phyloP scores from a whole-genome alignment of 1,140 invertebrate species.

The Ooceraea biroi region DNA sequence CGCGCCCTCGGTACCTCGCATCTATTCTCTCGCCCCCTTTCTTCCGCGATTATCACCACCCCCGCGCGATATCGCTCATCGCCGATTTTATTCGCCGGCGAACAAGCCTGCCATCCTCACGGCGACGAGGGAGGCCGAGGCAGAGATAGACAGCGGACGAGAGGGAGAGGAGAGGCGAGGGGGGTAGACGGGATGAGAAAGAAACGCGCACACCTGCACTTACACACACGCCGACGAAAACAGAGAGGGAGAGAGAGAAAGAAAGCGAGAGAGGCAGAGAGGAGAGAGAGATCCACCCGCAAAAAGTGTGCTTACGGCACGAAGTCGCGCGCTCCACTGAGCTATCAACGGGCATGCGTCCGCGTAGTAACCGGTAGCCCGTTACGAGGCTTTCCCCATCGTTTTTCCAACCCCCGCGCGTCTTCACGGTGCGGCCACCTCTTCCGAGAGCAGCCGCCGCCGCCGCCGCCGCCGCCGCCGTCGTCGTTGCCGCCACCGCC shows the following conservation, averaged over 20 bases:
- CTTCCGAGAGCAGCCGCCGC: conserved; percentile 23
- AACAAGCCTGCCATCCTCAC: conserved; percentile 22
- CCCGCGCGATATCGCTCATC: conserved; percentile 9
- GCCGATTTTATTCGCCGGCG: conserved; percentile 46
- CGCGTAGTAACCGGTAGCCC: conserved; percentile 60
- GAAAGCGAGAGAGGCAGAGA: neutral
- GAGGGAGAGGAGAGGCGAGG: conserved; percentile 22
- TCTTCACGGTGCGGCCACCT: conserved; percentile 42
- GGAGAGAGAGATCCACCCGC: conserved; percentile 29
- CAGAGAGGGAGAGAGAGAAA: neutral
- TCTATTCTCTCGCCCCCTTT: neutral
- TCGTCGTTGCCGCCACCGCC: neutral
- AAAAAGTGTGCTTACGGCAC: conserved; percentile 59
- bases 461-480: neutral
- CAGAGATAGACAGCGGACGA: conserved; percentile 33
- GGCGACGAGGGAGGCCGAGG: conserved; percentile 34
- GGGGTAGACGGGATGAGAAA: conserved; percentile 26
- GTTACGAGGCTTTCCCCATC: conserved; percentile 54
- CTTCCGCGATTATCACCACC: conserved; percentile 35
- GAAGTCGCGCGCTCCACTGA: conserved; percentile 63
- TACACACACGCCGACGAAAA: neutral
- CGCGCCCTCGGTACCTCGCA: neutral
- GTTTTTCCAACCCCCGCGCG: conserved; percentile 55
- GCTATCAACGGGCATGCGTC: conserved; percentile 60
- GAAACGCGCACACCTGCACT: conserved; percentile 43